Evolutionary conservation across 2,113 vertebrate species (phyloP), one percentile per base, ranked within the genome.

Genomic region (Potamarius usumacintae): DNA sequence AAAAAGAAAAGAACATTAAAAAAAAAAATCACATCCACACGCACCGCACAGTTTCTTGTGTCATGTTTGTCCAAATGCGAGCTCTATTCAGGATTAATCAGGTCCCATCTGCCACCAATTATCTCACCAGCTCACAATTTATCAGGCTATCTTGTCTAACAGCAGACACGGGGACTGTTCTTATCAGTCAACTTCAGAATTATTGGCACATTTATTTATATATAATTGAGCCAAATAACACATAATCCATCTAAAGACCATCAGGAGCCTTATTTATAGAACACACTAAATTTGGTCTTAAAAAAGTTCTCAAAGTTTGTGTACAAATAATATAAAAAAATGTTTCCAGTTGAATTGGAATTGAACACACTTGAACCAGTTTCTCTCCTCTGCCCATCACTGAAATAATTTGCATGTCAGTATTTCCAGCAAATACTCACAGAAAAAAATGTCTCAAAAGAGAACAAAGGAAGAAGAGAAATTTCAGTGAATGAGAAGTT

Each of bases 21-120:
- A 74, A 0, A 74, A 0, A 48, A 42, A 22, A 48, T 20, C 3
- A 25, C 57, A 55, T n/a, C 25, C 53, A 71, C 22, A 57, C 27
- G 42, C 52, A 72, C 57, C 50, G 34, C n/a, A 65, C 48, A 42
- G 42, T 42, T 42, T 42, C 42, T 42, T 42, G 42, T 94, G 30
- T 78, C 88, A 87, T 94, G 91, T 90, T 92, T 84, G 88, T 92
- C 89, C 91, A 92, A 91, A 92, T 82, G 74, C 83, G 90, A 85
- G 82, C 90, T 90, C 67, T 91, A 93, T 94, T 95, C 88, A 85
- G 89, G 87, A 88, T 27, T 94, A 92, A 95, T 93, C 63, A 91
- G 88, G 92, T 11, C 90, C 91, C 93, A 92, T 94, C 94, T 94
- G 95, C 90, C 90, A 30, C 79, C 90, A 93, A 94, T 95, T 93